Base-by-base conservation (phyloP, 2,113 vertebrate species). In the Glaucomys volans region DNA sequence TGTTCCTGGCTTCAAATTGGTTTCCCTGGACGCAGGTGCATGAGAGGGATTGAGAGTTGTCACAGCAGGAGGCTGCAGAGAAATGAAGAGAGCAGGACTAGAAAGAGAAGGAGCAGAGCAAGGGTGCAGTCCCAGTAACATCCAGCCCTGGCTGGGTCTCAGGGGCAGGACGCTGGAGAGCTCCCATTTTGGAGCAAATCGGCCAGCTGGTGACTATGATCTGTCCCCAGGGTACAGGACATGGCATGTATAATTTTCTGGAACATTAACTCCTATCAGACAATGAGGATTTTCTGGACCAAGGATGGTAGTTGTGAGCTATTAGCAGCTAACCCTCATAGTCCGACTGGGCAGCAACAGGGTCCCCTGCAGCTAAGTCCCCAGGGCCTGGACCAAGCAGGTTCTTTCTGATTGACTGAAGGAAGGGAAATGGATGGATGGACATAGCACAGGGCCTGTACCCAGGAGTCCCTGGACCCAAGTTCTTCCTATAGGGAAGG, bases 271-370 rank as follows among this genome's bases (percentile, higher is more conserved):
- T 26, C 67, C 32, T 71, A 1, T 50, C 24, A 11, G 44, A n/a
- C 16, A 8, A 67, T 17, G 30, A 16, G 71, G 35, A 16, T 30
- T 74, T 83, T 30, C 64, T 44, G 57, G 82, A 32, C 8, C 22
- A 22, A 35, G 18, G 18, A 69, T 4, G 69, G 50, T 8, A 52
- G 1, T 13, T n/a, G 37, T 42, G 90, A 64, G 62, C 30, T 40
- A 1, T 22, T 4, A 87, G 40, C 42, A 82, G 42, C 37, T n/a
- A 37, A 50, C 4, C 8, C 16, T 74, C 76, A 22, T 8, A 50
- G 30, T 5, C 24, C 20, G 9, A 7, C 2, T 13, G 0, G 14
- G 6, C 28, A 20, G 47, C 8, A 8, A 4, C 5, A 64, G 47
- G 30, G 4, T 17, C 30, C 52, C 59, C n/a, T 42, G 44, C 8